Evolutionary conservation across 1,140 invertebrate species (phyloP).

Genomic region (Drosophila busckii): DNA sequence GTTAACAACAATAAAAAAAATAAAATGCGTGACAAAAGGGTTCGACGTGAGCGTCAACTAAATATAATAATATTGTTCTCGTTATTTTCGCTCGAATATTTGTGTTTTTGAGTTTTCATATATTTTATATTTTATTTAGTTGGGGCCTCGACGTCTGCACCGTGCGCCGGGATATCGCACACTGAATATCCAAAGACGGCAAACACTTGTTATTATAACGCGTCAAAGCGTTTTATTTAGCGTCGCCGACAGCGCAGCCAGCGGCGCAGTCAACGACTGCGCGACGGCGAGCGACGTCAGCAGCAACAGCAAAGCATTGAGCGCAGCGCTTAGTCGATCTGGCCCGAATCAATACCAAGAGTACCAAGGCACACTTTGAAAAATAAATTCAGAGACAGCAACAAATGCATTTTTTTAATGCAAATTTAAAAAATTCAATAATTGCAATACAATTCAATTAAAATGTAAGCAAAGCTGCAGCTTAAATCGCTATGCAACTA

Average conservation of each 20-base stretch:
- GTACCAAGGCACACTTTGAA: no score
- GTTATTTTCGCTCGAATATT: not conserved
- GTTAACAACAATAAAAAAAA: conserved; percentile 50
- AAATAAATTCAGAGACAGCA: no score
- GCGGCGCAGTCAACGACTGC: conserved; percentile 8
- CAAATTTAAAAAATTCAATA: no score
- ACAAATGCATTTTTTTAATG: no score
- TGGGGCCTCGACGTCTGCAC: conserved; percentile 58
- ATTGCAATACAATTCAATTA: no score
- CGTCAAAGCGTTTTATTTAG: conserved; percentile 64
- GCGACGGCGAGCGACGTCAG: not conserved
- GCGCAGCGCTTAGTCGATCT: conserved; percentile 23
- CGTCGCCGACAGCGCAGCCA: conserved; percentile 25
- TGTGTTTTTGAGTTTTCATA: not conserved
- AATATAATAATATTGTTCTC: no score
- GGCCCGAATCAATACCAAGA: conserved; percentile 37
- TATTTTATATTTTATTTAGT: conserved; percentile 7
- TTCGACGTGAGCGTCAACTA: not conserved
- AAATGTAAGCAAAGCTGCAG: conserved; percentile 25
- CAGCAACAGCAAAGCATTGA: conserved; percentile 6
- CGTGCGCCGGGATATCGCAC: conserved; percentile 72
- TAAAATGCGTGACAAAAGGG: conserved; percentile 1
- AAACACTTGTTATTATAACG: conserved; percentile 78
- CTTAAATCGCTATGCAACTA: conserved; percentile 10
- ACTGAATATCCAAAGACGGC: conserved; percentile 77